Percentiles rank a stretch among this genome's conserved stretches.
phyloP scores from a whole-genome alignment of 2,888 invertebrate species.

The Uloborus plumipes region DNA sequence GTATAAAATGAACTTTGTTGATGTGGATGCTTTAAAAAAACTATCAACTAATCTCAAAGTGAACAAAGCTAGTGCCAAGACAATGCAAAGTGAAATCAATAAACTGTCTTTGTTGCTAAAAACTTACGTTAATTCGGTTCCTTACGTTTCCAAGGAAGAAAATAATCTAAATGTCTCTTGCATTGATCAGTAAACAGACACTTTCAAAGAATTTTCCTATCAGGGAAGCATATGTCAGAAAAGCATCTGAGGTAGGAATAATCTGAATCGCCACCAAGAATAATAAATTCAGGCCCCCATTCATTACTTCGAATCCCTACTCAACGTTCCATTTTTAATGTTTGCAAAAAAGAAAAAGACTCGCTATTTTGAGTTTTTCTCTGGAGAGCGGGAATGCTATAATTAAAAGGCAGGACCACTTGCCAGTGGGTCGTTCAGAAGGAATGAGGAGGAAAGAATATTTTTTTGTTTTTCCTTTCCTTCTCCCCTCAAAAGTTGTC shows the following conservation, averaged over 20 bases:
- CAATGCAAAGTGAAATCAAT: no score
- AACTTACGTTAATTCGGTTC: no score
- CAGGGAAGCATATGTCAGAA: no score
- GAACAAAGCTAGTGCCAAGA: no score
- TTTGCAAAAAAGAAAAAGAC: slow-evolving; percentile 7
- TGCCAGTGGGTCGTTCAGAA: slow-evolving; percentile 11
- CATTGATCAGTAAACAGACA: no score
- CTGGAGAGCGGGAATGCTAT: slow-evolving; percentile 26
- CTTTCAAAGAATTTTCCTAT: no score
- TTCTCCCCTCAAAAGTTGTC: slow-evolving; percentile 13
- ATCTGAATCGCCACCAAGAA: slow-evolving; percentile 32
- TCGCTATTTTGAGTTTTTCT: slow-evolving; percentile 36
- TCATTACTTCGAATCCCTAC: slow-evolving; percentile 30
- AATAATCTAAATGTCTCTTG: no score
- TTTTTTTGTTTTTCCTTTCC: slow-evolving; percentile 11
- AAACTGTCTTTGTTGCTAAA: no score
- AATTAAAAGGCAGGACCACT: slow-evolving; percentile 42
- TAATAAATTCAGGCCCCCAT: slow-evolving; percentile 22
- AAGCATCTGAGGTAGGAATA: not conserved
- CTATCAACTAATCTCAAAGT: no score
- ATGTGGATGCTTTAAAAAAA: no score
- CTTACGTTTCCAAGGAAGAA: no score
- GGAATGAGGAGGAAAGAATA: slow-evolving; percentile 6
- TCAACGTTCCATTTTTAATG: slow-evolving; percentile 17
- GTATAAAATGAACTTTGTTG: no score